Evolutionary conservation across 1,140 invertebrate species (phyloP).

Genomic region (Drosophila azteca): DNA sequence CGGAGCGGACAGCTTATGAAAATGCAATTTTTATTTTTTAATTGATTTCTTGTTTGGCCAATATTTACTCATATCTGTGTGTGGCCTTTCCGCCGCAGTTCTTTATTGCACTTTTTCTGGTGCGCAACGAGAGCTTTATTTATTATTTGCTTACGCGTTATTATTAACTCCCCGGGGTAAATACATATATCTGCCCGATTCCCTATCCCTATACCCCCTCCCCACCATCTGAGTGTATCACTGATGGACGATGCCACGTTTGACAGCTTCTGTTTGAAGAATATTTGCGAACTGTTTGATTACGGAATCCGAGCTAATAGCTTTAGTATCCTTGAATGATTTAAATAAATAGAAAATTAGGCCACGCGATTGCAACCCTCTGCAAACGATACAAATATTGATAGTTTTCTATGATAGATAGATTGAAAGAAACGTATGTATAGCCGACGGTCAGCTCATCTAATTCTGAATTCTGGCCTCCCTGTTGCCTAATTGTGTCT

Average conservation of each 20-base stretch:
- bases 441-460: too few species aligned
- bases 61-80: conserved; percentile 66
- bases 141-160: conserved; percentile 66
- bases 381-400: too few species aligned
- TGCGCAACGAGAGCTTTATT: conserved; percentile 49
- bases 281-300: conserved; percentile 42
- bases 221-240: too few species aligned
- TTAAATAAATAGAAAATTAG: too few species aligned
- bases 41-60: conserved; percentile 74
- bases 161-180: conserved; percentile 53
- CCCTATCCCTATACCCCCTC: background rate
- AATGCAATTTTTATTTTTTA: conserved; percentile 78
- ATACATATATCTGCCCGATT: background rate
- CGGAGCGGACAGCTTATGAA: conserved; percentile 72
- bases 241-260: background rate
- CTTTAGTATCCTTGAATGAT: too few species aligned
- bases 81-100: background rate
- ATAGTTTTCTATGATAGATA: too few species aligned
- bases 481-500: conserved; percentile 37
- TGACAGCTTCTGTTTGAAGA: conserved; percentile 29
- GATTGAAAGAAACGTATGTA: too few species aligned
- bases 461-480: too few species aligned
- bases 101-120: conserved; percentile 46
- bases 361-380: too few species aligned
- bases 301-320: conserved; percentile 10